phyloP scores from a whole-genome alignment of 2,797 vertebrate species.

The Gymnocypris eckloni region DNA sequence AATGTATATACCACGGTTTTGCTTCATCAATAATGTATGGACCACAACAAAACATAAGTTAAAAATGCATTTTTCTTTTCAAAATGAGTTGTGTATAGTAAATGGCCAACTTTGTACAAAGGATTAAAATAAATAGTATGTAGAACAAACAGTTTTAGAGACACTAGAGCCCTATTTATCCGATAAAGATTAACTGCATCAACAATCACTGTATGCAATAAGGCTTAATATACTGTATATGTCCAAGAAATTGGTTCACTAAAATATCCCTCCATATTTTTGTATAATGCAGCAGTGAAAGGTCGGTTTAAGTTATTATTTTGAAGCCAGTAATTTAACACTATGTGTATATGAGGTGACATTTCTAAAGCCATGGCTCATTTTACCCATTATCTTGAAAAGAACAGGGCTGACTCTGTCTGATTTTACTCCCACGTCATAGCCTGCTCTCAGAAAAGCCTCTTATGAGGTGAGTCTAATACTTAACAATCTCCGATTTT shows the following conservation, averaged over 20 bases:
- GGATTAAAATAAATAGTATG: constrained; percentile 15
- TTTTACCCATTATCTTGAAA: constrained; percentile 23
- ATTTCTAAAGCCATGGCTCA: constrained; percentile 15
- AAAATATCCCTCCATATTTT: neutral
- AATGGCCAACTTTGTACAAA: constrained; percentile 13
- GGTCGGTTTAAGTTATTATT: constrained; percentile 32
- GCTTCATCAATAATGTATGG: constrained; percentile 72
- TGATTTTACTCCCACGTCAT: constrained; percentile 27
- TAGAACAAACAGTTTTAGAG: neutral
- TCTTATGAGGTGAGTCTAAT: constrained; percentile 26
- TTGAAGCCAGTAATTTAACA: constrained; percentile 34
- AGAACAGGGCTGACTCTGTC: constrained; percentile 19
- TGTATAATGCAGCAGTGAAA: constrained; percentile 9
- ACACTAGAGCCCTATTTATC: constrained; percentile 4
- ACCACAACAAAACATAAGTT: constrained; percentile 22
- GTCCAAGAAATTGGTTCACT: neutral
- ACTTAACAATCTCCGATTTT: neutral
- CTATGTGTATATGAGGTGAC: constrained; percentile 8
- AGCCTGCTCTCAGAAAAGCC: neutral
- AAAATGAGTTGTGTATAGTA: constrained; percentile 24
- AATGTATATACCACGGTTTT: constrained; percentile 66
- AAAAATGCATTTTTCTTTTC: constrained; percentile 3
- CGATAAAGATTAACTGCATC: constrained; percentile 10
- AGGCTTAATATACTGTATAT: neutral
- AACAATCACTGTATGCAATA: neutral